Percentiles rank a stretch among this genome's conserved stretches.
phyloP scores from a whole-genome alignment of 2,797 vertebrate genomes.

The Geotrypetes seraphini region DNA sequence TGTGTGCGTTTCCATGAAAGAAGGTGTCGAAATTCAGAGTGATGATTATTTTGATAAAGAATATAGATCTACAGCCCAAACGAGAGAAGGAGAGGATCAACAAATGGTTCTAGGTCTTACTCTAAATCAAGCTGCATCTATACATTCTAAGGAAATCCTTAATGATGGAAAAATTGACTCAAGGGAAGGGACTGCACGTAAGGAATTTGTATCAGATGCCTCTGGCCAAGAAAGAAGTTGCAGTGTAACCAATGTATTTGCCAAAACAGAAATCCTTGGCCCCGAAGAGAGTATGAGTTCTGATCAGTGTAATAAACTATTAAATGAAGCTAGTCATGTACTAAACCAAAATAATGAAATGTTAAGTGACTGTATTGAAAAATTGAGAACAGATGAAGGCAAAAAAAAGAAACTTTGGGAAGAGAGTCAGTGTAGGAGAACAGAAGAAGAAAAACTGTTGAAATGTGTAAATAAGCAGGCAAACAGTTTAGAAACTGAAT shows the following conservation, averaged over 20 bases:
- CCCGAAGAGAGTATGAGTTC: slow-evolving; percentile 1
- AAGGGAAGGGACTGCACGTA: not conserved
- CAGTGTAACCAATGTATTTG: not conserved
- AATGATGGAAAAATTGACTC: slow-evolving; percentile 1
- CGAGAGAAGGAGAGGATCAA: slow-evolving; percentile 9
- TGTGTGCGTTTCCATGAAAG: slow-evolving; percentile 1
- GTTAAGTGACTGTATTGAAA: too few species aligned
- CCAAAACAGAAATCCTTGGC: not conserved
- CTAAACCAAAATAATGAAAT: too few species aligned
- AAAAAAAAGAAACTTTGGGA: too few species aligned
- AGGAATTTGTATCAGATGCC: slow-evolving; percentile 1
- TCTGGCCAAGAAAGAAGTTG: slow-evolving; percentile 14
- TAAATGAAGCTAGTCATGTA: too few species aligned
- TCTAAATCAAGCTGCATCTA: not conserved
- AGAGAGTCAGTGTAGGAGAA: too few species aligned
- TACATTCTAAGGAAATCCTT: not conserved
- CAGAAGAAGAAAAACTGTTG: slow-evolving; percentile 26
- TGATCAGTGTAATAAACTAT: slow-evolving; percentile 6
- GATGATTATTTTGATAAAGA: slow-evolving; percentile 7
- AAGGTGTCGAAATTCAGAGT: not conserved
- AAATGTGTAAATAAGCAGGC: slow-evolving; percentile 22
- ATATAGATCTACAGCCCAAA: slow-evolving; percentile 2
- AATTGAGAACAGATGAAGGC: too few species aligned
- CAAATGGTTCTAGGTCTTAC: not conserved
- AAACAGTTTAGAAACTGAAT: slow-evolving; percentile 37